Evolutionary conservation across 1,140 invertebrate genomes (phyloP), one percentile per base, ranked within the genome.

Genomic region (Sitobion miscanthi): DNA sequence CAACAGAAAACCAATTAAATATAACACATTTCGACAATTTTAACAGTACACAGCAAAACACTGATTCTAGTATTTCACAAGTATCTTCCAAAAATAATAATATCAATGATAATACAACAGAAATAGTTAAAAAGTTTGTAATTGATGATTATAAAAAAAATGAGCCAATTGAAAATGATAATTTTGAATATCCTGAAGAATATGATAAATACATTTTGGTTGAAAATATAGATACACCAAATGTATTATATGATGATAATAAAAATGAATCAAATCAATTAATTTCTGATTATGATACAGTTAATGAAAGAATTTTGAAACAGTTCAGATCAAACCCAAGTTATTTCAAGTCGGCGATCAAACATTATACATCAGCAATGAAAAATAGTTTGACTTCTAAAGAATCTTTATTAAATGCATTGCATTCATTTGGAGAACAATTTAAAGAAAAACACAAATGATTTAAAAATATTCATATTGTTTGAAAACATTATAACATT

Each of bases 141-240:
- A 2, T 87, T 0, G 47, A 49, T n/a, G 30, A 88, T 88, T 23
- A 35, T 35, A 3, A n/a, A 52, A 11, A 2, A 52, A 35, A 52
- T 2, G 30, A 52, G 30, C 21, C 87, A 23, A 38, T 11, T 21
- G 62, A 91, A 21, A 91, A 77, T 77, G n/a, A 91, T 21, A n/a
- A 49, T 45, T 30, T 49, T 77, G 90, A 82, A 91, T 47, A 21
- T 35, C 20, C 42, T 47, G 42, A 77, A 47, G 57, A 77, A 91
- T 91, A 47, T 91, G 57, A 77, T 77, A 82, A 91, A 77, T 91
- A 77, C n/a, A 91, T 77, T n/a, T 91, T 77, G 9, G 90, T 91
- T 91, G 90, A 91, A 47, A n/a, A 77, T 47, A 5, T 62, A 30
- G 14, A 91, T 47, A 23, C 45, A 11, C 14, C 49, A 49, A 69